Percentiles rank a stretch among this genome's conserved stretches.
These are phyloP conservation scores for Smutsia gigantea DNA, from an alignment of 2,797 vertebrate species.

Conservation along the genomic window DNA sequence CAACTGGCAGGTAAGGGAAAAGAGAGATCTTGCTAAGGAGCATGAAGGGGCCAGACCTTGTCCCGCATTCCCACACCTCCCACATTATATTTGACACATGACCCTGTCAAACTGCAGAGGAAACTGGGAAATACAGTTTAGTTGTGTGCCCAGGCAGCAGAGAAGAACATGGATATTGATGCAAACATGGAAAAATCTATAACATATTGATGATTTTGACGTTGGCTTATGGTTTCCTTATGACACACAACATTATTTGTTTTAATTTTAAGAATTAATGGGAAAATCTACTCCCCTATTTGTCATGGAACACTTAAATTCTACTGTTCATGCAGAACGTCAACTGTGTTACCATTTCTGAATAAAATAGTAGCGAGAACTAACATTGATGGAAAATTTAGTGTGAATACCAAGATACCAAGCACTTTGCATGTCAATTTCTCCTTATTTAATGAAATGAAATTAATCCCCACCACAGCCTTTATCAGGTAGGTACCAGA, in stretches of 20 bases:
- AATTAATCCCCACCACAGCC: not conserved
- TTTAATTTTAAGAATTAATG: conserved; percentile 21
- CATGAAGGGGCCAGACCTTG: not conserved
- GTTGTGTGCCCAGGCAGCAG: not conserved
- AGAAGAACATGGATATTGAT: not conserved
- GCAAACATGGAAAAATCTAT: not conserved
- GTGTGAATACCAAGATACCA: not conserved
- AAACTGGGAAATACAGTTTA: not conserved
- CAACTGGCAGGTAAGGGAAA: not conserved
- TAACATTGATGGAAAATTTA: not conserved
- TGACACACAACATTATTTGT: not conserved
- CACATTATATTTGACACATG: not conserved
- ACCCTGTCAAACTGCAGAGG: not conserved
- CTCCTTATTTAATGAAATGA: conserved; percentile 11
- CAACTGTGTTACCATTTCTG: not conserved
- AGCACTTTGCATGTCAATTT: not conserved
- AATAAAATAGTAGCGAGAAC: not conserved
- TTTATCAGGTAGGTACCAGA: not conserved
- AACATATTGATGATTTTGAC: not conserved
- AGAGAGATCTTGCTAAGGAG: not conserved
- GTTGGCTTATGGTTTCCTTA: not conserved
- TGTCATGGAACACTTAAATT: not conserved
- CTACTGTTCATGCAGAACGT: not conserved
- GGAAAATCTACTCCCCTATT: not conserved
- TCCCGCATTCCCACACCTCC: not conserved